phyloP scores from a whole-genome alignment of 2,797 vertebrate species.

The Anas bernieri region DNA sequence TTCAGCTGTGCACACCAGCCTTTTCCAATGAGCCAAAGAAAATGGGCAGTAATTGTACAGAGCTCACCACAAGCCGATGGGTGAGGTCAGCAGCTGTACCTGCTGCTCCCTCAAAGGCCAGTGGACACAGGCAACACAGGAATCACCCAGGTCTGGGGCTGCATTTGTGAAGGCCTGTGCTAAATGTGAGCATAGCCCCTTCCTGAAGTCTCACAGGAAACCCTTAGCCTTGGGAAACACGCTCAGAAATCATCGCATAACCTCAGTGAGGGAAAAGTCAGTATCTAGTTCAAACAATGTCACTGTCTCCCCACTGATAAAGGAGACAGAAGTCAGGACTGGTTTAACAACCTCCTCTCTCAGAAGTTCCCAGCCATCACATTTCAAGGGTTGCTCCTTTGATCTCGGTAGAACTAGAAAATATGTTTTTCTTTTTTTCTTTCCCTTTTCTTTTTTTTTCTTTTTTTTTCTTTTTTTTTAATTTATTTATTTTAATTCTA shows the following conservation, averaged over 20 bases:
- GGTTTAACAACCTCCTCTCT: conserved; percentile 50
- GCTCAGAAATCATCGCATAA: conserved; percentile 8
- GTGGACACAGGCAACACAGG: neutral
- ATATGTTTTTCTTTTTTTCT: neutral
- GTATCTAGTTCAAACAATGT: conserved; percentile 38
- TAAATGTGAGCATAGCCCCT: neutral
- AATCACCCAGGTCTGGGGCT: neutral
- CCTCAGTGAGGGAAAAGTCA: neutral
- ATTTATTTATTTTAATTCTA: conserved; percentile 23
- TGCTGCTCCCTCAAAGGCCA: neutral
- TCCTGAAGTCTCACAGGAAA: neutral
- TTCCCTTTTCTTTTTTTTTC: neutral
- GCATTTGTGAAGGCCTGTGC: neutral
- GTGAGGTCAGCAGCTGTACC: neutral
- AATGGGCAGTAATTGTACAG: neutral
- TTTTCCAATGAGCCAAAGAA: neutral
- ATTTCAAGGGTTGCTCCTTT: conserved; percentile 61
- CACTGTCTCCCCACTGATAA: conserved; percentile 33
- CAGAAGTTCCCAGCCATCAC: conserved; percentile 50
- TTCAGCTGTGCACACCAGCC: neutral
- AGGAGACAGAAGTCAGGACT: conserved; percentile 35
- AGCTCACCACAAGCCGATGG: neutral
- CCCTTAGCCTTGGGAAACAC: neutral
- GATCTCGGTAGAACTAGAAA: conserved; percentile 47
- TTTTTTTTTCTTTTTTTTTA: no score